phyloP scores from a whole-genome alignment of 2,888 invertebrate species.

The Ophion ventricosus region DNA sequence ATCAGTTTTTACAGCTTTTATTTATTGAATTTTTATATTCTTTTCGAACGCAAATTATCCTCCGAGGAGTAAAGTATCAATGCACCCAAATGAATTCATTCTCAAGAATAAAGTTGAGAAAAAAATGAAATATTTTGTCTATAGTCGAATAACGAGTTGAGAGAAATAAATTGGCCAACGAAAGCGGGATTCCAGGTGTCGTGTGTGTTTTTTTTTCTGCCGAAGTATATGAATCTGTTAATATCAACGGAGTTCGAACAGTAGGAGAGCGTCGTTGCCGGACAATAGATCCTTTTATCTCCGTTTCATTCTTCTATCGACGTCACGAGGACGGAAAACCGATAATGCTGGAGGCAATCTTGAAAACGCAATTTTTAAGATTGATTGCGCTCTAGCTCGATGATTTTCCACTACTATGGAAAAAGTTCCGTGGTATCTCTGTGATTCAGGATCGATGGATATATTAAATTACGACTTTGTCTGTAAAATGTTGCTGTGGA shows the following conservation, averaged over 20 bases:
- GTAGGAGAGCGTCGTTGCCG: conserved; percentile 2
- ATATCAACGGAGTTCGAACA: conserved; percentile 14
- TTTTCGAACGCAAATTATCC: no score
- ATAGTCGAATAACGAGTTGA: no score
- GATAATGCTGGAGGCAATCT: conserved; percentile 48
- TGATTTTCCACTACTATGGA: background rate
- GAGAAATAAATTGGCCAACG: background rate
- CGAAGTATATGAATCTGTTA: conserved; percentile 3
- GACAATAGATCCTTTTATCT: conserved; percentile 47
- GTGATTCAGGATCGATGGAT: no score
- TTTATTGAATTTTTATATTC: background rate
- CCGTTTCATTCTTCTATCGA: conserved; percentile 16
- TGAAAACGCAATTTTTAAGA: conserved; percentile 41
- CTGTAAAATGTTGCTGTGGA: no score
- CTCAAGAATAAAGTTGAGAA: no score
- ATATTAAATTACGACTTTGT: no score
- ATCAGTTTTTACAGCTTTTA: background rate
- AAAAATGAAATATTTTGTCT: no score
- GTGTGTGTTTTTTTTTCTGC: no score
- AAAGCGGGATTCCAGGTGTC: background rate
- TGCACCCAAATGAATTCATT: no score
- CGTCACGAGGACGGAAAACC: conserved; percentile 32
- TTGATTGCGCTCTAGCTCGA: conserved; percentile 6
- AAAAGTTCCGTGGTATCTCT: background rate
- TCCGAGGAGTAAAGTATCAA: no score